Percentiles rank a stretch among this genome's conserved stretches.
Evolutionary conservation across 2,113 vertebrate species (phyloP).

Genomic region (Sapajus apella): DNA sequence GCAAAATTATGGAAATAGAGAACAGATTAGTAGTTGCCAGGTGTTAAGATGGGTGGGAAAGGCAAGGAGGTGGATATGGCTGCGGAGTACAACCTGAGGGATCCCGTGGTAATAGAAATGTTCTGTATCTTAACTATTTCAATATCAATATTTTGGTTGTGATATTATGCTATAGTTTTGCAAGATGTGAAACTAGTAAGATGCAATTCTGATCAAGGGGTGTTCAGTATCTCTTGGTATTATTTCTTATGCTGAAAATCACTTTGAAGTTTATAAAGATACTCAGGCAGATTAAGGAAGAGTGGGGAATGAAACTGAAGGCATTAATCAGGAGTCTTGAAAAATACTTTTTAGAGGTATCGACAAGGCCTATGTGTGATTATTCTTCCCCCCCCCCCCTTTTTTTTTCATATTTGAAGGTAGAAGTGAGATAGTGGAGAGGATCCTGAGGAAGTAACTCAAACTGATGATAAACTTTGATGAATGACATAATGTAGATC

Average conservation of each 20-base stretch:
- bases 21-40: neutral
- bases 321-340: neutral
- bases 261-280: neutral
- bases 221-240: neutral
- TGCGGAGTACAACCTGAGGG: neutral
- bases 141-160: neutral
- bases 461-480: neutral
- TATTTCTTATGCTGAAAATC: constrained; percentile 23
- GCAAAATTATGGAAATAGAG: neutral
- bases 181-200: neutral
- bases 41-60: neutral
- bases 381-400: neutral
- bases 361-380: neutral
- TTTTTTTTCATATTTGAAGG: neutral
- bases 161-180: neutral
- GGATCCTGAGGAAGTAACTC: neutral
- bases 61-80: neutral
- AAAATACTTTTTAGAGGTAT: neutral
- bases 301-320: neutral
- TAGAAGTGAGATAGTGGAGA: neutral
- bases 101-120: neutral
- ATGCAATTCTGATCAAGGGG: neutral
- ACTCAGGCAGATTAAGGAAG: neutral
- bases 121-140: neutral
- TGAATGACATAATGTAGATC: neutral